These are phyloP conservation scores for Myodes glareolus DNA, from an alignment of 2,113 vertebrate genomes.

Conservation along the genomic window DNA sequence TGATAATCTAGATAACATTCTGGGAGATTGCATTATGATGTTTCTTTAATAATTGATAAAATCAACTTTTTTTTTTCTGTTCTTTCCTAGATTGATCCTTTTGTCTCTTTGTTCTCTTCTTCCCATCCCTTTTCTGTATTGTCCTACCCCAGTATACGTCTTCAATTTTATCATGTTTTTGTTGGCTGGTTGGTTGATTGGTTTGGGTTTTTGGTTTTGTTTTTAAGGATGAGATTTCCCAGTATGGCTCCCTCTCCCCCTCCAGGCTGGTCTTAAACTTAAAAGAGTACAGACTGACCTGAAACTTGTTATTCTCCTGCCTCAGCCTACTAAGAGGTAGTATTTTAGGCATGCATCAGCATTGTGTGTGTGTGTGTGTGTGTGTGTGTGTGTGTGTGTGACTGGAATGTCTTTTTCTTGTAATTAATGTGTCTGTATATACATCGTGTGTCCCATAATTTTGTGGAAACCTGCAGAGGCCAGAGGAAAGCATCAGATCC, in stretches of 20 bases:
- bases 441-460: not conserved
- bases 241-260: not conserved
- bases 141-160: not conserved
- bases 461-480: not conserved
- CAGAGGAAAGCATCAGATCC: not conserved
- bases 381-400: too few species aligned
- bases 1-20: not conserved
- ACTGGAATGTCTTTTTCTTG: not conserved
- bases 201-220: not conserved
- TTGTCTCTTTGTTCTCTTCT: not conserved
- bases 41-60: not conserved
- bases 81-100: not conserved
- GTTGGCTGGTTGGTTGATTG: not conserved
- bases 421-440: not conserved
- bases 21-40: not conserved
- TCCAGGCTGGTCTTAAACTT: not conserved
- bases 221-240: not conserved
- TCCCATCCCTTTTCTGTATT: not conserved
- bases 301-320: not conserved
- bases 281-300: not conserved
- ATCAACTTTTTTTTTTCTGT: not conserved
- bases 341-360: not conserved
- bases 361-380: not conserved
- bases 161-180: not conserved
- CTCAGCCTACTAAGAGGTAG: not conserved